A percentile compares a stretch with the other conserved stretches of the same genome.
Evolutionary conservation across 2,113 vertebrate genomes (phyloP).

Genomic region (Dipodomys spectabilis): DNA sequence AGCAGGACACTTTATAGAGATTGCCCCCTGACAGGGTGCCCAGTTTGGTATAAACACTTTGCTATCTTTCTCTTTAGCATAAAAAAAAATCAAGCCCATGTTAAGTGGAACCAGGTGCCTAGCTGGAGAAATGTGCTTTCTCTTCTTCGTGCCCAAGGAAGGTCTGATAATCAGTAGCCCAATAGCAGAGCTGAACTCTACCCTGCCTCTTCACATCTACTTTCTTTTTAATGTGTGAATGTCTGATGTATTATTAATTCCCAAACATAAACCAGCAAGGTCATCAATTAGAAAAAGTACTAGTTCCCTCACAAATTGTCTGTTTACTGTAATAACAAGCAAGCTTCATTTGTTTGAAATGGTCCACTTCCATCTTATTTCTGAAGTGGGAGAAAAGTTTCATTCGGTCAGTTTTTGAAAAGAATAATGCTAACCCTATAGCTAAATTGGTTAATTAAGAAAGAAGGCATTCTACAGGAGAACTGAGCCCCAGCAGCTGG

Average conservation of each 20-base stretch:
- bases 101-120: slow-evolving; percentile 80
- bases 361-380: slow-evolving; percentile 70
- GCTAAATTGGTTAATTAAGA: slow-evolving; percentile 76
- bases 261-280: slow-evolving; percentile 87
- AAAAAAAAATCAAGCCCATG: slow-evolving; percentile 80
- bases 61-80: slow-evolving; percentile 83
- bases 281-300: slow-evolving; percentile 87
- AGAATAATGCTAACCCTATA: slow-evolving; percentile 42
- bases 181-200: slow-evolving; percentile 17
- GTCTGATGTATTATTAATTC: slow-evolving; percentile 93
- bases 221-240: slow-evolving; percentile 85
- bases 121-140: slow-evolving; percentile 73
- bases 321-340: slow-evolving; percentile 83
- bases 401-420: slow-evolving; percentile 66
- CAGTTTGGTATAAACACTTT: slow-evolving; percentile 83
- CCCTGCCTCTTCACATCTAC: slow-evolving; percentile 63
- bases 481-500: neutral
- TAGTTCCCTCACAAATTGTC: slow-evolving; percentile 85
- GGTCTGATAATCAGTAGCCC: slow-evolving; percentile 63
- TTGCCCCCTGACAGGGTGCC: slow-evolving; percentile 86
- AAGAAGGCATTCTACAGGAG: slow-evolving; percentile 62
- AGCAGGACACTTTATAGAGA: slow-evolving; percentile 90
- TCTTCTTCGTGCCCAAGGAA: slow-evolving; percentile 48
- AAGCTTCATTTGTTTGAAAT: slow-evolving; percentile 75
- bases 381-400: slow-evolving; percentile 63